Evolutionary conservation across 2,797 vertebrate species (phyloP).

Genomic region (Poeciliopsis turneri): DNA sequence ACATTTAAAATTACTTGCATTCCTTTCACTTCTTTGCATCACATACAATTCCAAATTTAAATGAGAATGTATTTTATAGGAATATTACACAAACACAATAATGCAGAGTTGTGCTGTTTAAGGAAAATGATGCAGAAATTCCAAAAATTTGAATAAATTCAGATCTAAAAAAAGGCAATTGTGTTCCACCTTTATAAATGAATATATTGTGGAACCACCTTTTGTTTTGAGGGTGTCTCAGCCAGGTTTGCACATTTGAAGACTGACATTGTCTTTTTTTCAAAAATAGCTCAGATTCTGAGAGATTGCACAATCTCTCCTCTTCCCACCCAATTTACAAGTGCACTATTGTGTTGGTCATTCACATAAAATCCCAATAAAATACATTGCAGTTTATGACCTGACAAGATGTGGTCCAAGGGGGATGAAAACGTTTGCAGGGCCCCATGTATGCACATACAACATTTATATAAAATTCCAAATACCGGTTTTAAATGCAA

Average conservation of each 20-base stretch:
- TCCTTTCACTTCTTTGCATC: background rate
- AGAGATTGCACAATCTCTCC: background rate
- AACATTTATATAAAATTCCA: background rate
- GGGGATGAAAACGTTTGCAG: background rate
- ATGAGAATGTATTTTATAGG: background rate
- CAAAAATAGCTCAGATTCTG: background rate
- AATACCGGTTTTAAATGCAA: background rate
- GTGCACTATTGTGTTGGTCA: background rate
- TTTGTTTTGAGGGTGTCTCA: background rate
- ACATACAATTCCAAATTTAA: background rate
- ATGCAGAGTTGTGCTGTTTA: background rate
- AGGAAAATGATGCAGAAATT: background rate
- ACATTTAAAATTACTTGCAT: background rate
- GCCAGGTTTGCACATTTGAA: background rate
- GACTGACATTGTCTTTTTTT: background rate
- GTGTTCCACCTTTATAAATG: background rate
- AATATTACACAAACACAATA: background rate
- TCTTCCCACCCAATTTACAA: background rate
- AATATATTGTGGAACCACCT: background rate
- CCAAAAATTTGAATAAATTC: background rate
- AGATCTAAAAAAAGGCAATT: background rate
- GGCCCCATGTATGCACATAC: background rate
- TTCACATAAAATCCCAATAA: background rate
- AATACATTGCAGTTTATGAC: background rate
- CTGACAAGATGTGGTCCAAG: background rate